A percentile compares a stretch with the other conserved stretches of the same genome.
Evolutionary conservation across 2,113 vertebrate genomes (phyloP).

Genomic region (Grantiella picta): DNA sequence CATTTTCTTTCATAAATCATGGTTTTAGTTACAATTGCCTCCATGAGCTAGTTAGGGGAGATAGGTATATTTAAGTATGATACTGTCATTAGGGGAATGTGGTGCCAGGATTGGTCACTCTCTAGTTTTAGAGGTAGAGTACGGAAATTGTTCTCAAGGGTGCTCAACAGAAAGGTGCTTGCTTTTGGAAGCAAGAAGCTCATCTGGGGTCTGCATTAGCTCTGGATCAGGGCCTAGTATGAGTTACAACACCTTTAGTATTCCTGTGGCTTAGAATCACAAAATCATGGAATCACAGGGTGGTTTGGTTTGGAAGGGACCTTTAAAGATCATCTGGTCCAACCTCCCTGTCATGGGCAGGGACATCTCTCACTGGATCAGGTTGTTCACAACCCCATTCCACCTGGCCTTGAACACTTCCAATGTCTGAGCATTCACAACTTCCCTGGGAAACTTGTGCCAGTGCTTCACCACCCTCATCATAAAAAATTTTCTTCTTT

Average conservation of each 20-base stretch:
- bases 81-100: background rate
- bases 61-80: background rate
- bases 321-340: background rate
- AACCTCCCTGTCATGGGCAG: accelerated
- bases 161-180: background rate
- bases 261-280: background rate
- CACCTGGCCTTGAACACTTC: background rate
- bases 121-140: background rate
- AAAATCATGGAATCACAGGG: background rate
- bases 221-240: background rate
- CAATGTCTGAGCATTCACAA: accelerated
- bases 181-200: background rate
- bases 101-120: background rate
- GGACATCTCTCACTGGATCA: background rate
- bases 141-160: background rate
- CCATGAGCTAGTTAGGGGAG: background rate
- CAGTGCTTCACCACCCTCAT: background rate
- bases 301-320: background rate
- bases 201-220: background rate
- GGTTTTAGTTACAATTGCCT: background rate
- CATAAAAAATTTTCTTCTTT: background rate
- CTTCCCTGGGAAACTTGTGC: background rate
- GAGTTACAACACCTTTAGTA: background rate
- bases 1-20: background rate
- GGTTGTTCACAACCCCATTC: background rate